Evolutionary conservation across 2,113 vertebrate genomes (phyloP).

Genomic region (Mastomys coucha): DNA sequence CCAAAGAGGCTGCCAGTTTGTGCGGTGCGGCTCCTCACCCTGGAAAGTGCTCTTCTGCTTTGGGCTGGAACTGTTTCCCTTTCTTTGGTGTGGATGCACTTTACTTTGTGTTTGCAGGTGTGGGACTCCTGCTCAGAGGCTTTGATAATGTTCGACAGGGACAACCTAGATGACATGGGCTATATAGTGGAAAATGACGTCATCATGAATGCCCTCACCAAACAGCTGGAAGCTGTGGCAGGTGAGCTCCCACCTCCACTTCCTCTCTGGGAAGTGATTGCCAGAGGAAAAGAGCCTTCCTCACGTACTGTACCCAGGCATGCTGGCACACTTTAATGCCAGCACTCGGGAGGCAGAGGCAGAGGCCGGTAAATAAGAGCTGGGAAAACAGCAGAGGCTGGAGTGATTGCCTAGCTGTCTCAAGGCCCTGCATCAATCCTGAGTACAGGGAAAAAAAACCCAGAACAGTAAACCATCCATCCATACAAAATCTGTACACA

Average conservation of each 20-base stretch:
- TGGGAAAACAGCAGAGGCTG: neutral
- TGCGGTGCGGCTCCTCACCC: neutral
- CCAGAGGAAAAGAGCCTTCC: neutral
- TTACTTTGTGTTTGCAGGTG: constrained; percentile 89
- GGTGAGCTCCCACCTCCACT: constrained; percentile 85
- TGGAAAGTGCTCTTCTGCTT: neutral
- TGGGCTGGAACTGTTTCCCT: constrained; percentile 27
- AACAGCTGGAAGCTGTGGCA: constrained; percentile 92
- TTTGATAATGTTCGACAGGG: constrained; percentile 97
- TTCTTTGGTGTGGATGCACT: constrained; percentile 38
- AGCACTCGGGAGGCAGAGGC: neutral
- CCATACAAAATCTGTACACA: neutral
- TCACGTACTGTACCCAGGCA: neutral
- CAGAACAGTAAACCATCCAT: neutral
- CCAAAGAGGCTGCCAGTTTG: neutral
- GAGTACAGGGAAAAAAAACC: too few species aligned
- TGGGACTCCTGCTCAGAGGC: constrained; percentile 99
- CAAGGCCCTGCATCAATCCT: neutral
- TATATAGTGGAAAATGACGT: constrained; percentile 98
- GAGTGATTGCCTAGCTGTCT: neutral
- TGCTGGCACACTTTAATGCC: neutral
- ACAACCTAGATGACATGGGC: constrained; percentile 95
- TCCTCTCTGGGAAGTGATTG: neutral
- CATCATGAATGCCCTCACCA: constrained; percentile 94
- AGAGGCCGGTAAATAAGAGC: neutral